A percentile compares a stretch with the other conserved stretches of the same genome.
Evolutionary conservation across 2,888 invertebrate species (phyloP).

Genomic region (Limnephilus marmoratus): DNA sequence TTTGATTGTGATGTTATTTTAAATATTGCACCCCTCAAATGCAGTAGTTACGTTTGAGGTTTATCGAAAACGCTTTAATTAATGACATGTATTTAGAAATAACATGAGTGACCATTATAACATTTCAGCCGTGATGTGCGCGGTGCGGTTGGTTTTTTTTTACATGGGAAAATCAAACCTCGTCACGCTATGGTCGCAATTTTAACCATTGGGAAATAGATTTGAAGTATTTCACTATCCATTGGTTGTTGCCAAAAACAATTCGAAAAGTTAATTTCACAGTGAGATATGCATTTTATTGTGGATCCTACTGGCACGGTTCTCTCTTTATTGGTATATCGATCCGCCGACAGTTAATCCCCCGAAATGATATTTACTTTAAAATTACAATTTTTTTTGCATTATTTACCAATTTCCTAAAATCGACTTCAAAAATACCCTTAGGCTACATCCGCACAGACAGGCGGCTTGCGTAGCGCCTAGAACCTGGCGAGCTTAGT

Average conservation of each 20-base stretch:
- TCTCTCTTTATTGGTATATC: too few relatives aligned
- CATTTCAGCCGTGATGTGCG: neutral
- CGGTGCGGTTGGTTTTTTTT: neutral
- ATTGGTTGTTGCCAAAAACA: neutral
- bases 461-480: too few relatives aligned
- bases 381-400: too few relatives aligned
- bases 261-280: neutral
- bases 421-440: too few relatives aligned
- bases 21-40: neutral
- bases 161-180: neutral
- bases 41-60: neutral
- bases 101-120: too few relatives aligned
- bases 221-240: neutral
- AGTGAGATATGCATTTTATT: neutral
- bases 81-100: neutral
- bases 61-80: neutral
- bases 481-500: too few relatives aligned
- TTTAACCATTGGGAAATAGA: neutral
- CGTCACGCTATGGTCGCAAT: neutral
- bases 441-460: too few relatives aligned
- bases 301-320: neutral
- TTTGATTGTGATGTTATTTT: neutral
- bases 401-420: too few relatives aligned
- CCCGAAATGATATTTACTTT: too few relatives aligned
- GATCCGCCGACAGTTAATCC: too few relatives aligned